phyloP scores from a whole-genome alignment of 2,888 invertebrate genomes.

The Nomada flava region DNA sequence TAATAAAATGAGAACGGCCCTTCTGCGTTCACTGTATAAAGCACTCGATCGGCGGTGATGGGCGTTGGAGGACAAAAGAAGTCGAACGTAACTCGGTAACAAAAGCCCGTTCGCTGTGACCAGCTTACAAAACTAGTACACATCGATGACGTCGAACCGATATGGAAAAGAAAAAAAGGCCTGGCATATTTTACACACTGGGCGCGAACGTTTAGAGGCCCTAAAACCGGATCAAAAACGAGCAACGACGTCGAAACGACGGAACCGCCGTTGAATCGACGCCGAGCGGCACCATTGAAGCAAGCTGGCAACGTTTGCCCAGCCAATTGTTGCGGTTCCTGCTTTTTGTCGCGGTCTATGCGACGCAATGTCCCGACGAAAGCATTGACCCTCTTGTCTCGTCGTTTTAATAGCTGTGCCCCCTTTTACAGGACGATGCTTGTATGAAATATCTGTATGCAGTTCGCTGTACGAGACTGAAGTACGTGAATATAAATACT shows the following conservation, averaged over 20 bases:
- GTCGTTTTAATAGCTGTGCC: too few species aligned
- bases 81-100: neutral
- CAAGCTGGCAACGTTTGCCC: neutral
- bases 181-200: constrained; percentile 8
- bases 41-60: neutral
- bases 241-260: constrained; percentile 1
- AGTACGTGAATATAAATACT: too few species aligned
- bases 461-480: too few species aligned
- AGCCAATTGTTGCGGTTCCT: neutral
- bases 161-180: constrained; percentile 17
- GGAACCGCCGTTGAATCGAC: neutral
- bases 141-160: constrained; percentile 5
- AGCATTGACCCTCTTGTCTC: too few species aligned
- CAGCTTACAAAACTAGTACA: constrained; percentile 6
- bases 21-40: neutral
- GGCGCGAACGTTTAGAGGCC: neutral
- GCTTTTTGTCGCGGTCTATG: too few species aligned
- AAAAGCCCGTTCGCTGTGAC: constrained; percentile 8
- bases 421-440: too few species aligned
- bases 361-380: too few species aligned
- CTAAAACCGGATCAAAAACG: constrained; percentile 1
- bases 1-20: neutral
- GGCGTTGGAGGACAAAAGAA: neutral
- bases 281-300: too few species aligned
- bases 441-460: too few species aligned